Conservation (phyloP, 2,113 vertebrate species). For the Brevimyrus niger region DNA sequence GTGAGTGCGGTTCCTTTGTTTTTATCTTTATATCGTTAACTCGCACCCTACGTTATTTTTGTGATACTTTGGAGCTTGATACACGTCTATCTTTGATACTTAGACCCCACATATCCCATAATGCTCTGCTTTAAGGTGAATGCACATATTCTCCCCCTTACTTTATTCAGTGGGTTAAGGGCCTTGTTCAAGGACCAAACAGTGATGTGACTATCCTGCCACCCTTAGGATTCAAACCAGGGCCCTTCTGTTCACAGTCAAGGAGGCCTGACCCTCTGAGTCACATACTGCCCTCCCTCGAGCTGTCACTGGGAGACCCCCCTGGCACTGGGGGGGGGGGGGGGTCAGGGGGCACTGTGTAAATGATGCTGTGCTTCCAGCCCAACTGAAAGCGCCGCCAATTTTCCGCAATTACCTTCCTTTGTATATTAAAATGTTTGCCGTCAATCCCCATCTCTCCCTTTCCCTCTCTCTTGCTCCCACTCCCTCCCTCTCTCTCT, state of each 20-base stretch:
- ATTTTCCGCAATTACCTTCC: constrained; percentile 17
- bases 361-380: not conserved
- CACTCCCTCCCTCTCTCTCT: constrained; percentile 19
- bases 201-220: not conserved
- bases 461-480: not conserved
- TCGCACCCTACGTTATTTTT: too few species aligned
- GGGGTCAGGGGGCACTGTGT: not conserved
- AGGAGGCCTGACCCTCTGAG: not conserved
- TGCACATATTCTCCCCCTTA: not conserved
- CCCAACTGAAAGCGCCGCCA: not conserved
- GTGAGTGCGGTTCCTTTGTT: too few species aligned
- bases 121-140: not conserved
- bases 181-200: not conserved
- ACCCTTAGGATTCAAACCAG: not conserved
- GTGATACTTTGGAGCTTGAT: too few species aligned
- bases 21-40: too few species aligned
- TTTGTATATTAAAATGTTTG: constrained; percentile 11
- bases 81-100: too few species aligned
- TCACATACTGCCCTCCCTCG: not conserved
- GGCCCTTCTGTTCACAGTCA: not conserved
- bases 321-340: not conserved
- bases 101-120: not conserved
- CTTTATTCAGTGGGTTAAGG: not conserved
- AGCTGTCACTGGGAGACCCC: not conserved
- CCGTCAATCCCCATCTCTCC: not conserved